Percentiles rank a stretch among this genome's conserved stretches.
phyloP scores from a whole-genome alignment of 2,797 vertebrate genomes.

The Cetoscarus ocellatus region DNA sequence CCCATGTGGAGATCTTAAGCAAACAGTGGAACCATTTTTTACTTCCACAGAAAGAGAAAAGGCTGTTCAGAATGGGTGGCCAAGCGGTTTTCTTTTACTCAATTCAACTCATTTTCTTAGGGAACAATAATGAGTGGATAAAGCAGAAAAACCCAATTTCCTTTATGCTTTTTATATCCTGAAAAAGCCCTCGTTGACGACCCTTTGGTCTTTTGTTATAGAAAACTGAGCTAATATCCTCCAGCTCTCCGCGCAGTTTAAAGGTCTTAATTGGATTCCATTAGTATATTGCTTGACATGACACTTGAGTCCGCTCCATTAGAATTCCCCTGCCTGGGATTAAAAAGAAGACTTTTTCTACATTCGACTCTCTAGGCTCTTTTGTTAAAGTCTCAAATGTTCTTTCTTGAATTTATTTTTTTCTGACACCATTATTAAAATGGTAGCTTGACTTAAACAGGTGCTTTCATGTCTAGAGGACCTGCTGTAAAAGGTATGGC shows the following conservation, averaged over 20 bases:
- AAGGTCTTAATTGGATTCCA: slow-evolving; percentile 89
- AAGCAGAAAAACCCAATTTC: slow-evolving; percentile 85
- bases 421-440: slow-evolving; percentile 77
- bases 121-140: slow-evolving; percentile 85
- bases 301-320: slow-evolving; percentile 85
- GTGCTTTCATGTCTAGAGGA: slow-evolving; percentile 67
- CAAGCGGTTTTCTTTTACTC: slow-evolving; percentile 73
- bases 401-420: slow-evolving; percentile 78
- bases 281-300: slow-evolving; percentile 88
- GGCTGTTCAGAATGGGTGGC: slow-evolving; percentile 70
- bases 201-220: slow-evolving; percentile 87
- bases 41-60: slow-evolving; percentile 53
- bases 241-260: slow-evolving; percentile 82
- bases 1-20: slow-evolving; percentile 49
- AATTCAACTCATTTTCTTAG: slow-evolving; percentile 82
- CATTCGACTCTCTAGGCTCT: slow-evolving; percentile 76
- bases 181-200: slow-evolving; percentile 82
- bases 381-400: slow-evolving; percentile 81
- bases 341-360: slow-evolving; percentile 78
- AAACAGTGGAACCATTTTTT: slow-evolving; percentile 51
- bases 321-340: slow-evolving; percentile 80
- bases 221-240: slow-evolving; percentile 86
- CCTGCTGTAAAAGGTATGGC: slow-evolving; percentile 60
- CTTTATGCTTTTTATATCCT: slow-evolving; percentile 83
- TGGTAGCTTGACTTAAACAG: slow-evolving; percentile 74